Evolutionary conservation across 1,140 invertebrate species (phyloP), one percentile per base, ranked within the genome.

Genomic region (Limonius californicus): DNA sequence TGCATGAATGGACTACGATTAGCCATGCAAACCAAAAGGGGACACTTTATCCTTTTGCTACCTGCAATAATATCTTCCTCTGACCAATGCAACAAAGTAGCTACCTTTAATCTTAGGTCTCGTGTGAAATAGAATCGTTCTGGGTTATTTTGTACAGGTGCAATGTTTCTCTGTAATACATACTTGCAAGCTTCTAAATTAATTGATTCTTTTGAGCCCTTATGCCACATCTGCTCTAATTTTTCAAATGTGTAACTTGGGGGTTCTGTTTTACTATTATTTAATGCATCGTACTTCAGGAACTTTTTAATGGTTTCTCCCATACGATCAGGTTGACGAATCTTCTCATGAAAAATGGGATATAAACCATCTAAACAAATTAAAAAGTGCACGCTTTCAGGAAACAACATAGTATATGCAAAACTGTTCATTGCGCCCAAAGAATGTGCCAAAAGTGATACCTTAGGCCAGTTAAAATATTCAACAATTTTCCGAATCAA

Each of bases 401-500:
- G 83, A 66, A 79, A 87, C 0, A 82, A 57, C 2, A 78, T 71
- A 0, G 81, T 74, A 65, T 82, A 87, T 6, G 81, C 73, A 65
- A 83, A 83, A 4, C 71, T 70, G 9, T 81, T 76, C 21, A 84
- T 81, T 3, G 81, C 81, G 50, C 86, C 86, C 79, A 88, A 81
- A 0, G 86, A 88, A 68, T 89, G 87, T 2, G 78, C 79, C 18
- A 89, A 61, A 9, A 88, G 69, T n/a, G 84, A 84, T 2, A 89
- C 76, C 72, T 85, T 84, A 15, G 84, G 76, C 87, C 88, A 90
- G 60, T 82, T 81, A 66, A 85, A 85, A 66, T 87, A 77, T 16
- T 85, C 78, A 60, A 82, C 79, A 16, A 90, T 71, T 39, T 80
- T 75, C 9, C 81, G 72, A 0, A 89, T 71, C 32, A 83, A 47